These are phyloP conservation scores for Caranx melampygus DNA, from an alignment of 2,113 vertebrate species.

Conservation along the genomic window DNA sequence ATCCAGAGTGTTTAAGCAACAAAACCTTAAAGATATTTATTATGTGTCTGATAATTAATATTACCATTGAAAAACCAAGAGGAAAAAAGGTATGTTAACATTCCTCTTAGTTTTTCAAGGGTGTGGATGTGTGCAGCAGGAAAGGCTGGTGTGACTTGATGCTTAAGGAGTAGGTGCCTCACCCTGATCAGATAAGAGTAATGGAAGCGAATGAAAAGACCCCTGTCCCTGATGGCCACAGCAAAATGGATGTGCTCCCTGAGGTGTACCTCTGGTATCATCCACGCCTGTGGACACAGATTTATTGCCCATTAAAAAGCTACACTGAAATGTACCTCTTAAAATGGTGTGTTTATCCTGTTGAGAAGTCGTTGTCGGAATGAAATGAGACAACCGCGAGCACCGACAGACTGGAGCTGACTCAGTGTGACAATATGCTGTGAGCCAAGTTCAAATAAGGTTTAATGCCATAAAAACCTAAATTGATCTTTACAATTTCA, in stretches of 20 bases:
- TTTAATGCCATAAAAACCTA: constrained; percentile 80
- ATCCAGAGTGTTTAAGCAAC: background rate
- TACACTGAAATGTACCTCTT: constrained; percentile 75
- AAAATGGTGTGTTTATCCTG: constrained; percentile 75
- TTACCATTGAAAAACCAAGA: background rate
- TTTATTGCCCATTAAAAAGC: constrained; percentile 83
- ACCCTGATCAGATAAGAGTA: constrained; percentile 83
- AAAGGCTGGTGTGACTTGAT: constrained; percentile 53
- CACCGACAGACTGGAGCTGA: constrained; percentile 30
- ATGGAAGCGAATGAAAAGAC: constrained; percentile 81
- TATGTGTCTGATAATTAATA: constrained; percentile 8
- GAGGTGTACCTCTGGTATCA: constrained; percentile 79
- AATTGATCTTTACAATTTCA: constrained; percentile 72
- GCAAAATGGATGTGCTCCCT: constrained; percentile 81
- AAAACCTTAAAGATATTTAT: background rate
- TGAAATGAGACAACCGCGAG: constrained; percentile 51
- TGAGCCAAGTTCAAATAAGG: constrained; percentile 67
- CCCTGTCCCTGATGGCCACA: constrained; percentile 77
- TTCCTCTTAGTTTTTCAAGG: constrained; percentile 38
- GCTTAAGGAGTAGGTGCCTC: constrained; percentile 68
- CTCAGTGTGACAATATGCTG: constrained; percentile 50
- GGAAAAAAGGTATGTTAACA: constrained; percentile 25
- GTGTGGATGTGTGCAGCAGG: constrained; percentile 39
- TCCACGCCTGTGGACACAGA: constrained; percentile 80
- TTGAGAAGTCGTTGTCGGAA: constrained; percentile 65